These are phyloP conservation scores for Idris sp. DNA, from an alignment of 1,140 invertebrate species.

Conservation along the genomic window DNA sequence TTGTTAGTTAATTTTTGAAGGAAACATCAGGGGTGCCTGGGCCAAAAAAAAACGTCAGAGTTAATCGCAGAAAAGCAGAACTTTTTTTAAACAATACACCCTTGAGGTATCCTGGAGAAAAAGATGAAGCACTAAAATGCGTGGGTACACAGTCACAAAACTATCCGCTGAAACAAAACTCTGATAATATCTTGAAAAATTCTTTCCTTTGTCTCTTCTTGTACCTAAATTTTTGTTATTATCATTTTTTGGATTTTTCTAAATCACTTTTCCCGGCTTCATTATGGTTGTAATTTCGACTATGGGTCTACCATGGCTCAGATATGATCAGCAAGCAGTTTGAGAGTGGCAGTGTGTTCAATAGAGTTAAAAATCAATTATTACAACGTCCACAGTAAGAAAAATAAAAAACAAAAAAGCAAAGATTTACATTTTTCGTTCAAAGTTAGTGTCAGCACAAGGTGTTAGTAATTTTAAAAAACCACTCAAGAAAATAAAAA, in stretches of 20 bases:
- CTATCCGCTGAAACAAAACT: conserved; percentile 27
- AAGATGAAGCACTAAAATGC: conserved; percentile 19
- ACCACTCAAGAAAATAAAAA: too few species aligned
- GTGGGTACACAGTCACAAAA: conserved; percentile 1
- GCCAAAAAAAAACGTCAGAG: too few species aligned
- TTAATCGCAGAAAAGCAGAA: background rate
- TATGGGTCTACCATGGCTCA: conserved; percentile 80
- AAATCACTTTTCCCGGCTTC: conserved; percentile 73
- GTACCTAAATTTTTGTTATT: conserved; percentile 41
- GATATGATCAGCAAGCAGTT: conserved; percentile 82
- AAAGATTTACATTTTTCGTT: too few species aligned
- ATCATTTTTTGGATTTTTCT: conserved; percentile 49
- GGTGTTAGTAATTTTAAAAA: too few species aligned
- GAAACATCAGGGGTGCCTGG: conserved; percentile 25
- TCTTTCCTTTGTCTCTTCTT: conserved; percentile 47
- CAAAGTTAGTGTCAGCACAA: too few species aligned
- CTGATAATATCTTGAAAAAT: conserved; percentile 4
- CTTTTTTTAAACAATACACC: conserved; percentile 22
- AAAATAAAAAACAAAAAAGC: conserved; percentile 23
- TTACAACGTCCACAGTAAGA: conserved; percentile 50
- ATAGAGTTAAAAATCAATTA: conserved; percentile 66
- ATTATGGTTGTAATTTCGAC: conserved; percentile 69
- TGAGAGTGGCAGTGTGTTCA: conserved; percentile 82
- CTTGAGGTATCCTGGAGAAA: conserved; percentile 56
- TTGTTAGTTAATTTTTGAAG: conserved; percentile 16